Conservation (phyloP, 2,797 vertebrate genomes). For the Hydrocynus forskahlii region DNA sequence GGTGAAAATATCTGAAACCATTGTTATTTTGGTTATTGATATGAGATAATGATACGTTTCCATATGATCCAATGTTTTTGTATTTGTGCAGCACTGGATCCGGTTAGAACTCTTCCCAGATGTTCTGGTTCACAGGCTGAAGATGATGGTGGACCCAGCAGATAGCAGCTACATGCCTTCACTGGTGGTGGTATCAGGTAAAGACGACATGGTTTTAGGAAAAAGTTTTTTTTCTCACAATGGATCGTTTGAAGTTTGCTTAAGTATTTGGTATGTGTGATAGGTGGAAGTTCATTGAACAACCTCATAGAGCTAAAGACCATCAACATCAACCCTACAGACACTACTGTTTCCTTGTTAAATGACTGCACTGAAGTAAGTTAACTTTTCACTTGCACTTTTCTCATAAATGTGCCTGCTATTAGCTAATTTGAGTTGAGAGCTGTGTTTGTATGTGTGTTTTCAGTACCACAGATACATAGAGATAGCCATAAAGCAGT, state of each 20-base stretch:
- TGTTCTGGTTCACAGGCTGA: conserved; percentile 92
- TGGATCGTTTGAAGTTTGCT: not conserved
- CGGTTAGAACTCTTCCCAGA: conserved; percentile 96
- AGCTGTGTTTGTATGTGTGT: not conserved
- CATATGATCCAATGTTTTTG: not conserved
- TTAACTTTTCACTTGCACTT: not conserved
- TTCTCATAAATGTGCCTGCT: not conserved
- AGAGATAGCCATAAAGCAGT: conserved; percentile 96
- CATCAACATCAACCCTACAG: conserved; percentile 95
- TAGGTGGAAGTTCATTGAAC: conserved; percentile 96
- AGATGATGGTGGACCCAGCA: conserved; percentile 95
- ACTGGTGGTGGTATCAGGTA: conserved; percentile 95
- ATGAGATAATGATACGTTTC: not conserved
- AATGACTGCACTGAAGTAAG: conserved; percentile 92
- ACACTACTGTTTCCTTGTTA: conserved; percentile 91
- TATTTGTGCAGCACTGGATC: conserved; percentile 90
- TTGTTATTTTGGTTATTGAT: too few relatives aligned
- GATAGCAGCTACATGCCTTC: conserved; percentile 99
- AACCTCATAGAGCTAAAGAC: conserved; percentile 96
- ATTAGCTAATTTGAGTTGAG: not conserved
- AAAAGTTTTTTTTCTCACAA: too few relatives aligned
- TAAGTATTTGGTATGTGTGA: not conserved
- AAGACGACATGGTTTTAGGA: not conserved
- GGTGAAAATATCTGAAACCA: too few relatives aligned
- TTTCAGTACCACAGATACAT: conserved; percentile 93